These are phyloP conservation scores for Patella depressa DNA, from an alignment of 2,888 invertebrate species.

Conservation along the genomic window DNA sequence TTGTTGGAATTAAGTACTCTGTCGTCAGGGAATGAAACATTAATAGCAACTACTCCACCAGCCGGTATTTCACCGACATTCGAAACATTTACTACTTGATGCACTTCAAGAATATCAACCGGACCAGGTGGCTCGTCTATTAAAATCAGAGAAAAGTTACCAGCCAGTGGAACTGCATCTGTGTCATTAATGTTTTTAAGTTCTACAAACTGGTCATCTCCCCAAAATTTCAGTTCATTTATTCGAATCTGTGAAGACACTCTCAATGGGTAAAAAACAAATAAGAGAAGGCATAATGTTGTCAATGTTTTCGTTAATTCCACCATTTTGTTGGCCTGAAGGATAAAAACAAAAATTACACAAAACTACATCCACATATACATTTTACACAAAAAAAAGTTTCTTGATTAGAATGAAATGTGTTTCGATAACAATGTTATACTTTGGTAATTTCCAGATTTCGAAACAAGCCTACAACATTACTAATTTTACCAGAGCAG, in stretches of 20 bases:
- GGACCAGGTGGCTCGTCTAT: not conserved
- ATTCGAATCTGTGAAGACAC: not conserved
- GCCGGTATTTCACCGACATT: not conserved
- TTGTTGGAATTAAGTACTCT: not conserved
- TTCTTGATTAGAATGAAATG: too few species aligned
- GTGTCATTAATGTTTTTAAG: not conserved
- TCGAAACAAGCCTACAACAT: too few species aligned
- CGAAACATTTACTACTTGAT: not conserved
- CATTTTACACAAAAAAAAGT: too few species aligned
- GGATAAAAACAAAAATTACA: too few species aligned
- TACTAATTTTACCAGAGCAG: too few species aligned
- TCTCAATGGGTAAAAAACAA: too few species aligned
- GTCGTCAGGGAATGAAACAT: not conserved
- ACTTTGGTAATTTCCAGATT: too few species aligned
- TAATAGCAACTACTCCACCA: not conserved
- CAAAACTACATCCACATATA: too few species aligned
- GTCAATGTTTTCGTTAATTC: too few species aligned
- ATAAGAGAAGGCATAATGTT: too few species aligned
- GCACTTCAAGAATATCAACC: not conserved
- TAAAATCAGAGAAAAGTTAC: not conserved
- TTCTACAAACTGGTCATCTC: not conserved
- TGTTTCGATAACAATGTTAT: too few species aligned
- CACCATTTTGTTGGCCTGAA: too few species aligned
- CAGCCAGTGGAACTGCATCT: not conserved
- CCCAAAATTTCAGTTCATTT: not conserved